Evolutionary conservation across 2,888 invertebrate genomes (phyloP), one percentile per base, ranked within the genome.

Genomic region (Syrista parreyssii): DNA sequence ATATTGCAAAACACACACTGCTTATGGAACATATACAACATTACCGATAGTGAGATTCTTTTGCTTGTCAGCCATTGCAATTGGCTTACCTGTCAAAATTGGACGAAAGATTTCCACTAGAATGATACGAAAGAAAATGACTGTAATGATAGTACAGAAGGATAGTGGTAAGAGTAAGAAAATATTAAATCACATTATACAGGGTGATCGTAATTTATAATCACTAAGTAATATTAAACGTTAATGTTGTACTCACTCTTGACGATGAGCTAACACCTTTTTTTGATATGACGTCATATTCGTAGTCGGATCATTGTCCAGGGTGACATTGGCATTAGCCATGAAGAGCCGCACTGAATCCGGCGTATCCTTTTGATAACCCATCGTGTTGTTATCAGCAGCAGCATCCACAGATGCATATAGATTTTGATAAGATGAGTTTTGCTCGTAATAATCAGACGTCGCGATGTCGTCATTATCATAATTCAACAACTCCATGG

Each of bases 1-100:
- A 23, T 23, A 55, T 55, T 23, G 6, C 9, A 55, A 55, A 55
- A 55, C 55, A 55, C 55, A 55, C 55, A 55, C 23, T 55, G 55
- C 23, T 55, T 55, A 55, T 55, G 23, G 9, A 55, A 9, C 23
- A 55, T 23, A 23, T 23, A 55, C 55, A 9, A 9, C 1, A 23
- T 55, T 55, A 55, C 55, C 55, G 23, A 55, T 9, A 23, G 55
- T 55, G 23, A 55, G 55, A 55, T 55, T 55, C 55, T 55, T 55
- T 55, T 3, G 23, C 9, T 23, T 9, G 55, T 55, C 23, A 55
- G 55, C 55, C 55, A 55, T 55, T 23, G 55, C 55, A 9, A 55
- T 55, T 55, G 81, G 82, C 90, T 90, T 89, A 91, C 91, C 91
- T 91, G 86, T 86, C 87, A 85, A 89, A 85, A 82, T 82, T 85